Conservation (phyloP, 2,888 invertebrate genomes). For the Drosophila subquinaria region DNA sequence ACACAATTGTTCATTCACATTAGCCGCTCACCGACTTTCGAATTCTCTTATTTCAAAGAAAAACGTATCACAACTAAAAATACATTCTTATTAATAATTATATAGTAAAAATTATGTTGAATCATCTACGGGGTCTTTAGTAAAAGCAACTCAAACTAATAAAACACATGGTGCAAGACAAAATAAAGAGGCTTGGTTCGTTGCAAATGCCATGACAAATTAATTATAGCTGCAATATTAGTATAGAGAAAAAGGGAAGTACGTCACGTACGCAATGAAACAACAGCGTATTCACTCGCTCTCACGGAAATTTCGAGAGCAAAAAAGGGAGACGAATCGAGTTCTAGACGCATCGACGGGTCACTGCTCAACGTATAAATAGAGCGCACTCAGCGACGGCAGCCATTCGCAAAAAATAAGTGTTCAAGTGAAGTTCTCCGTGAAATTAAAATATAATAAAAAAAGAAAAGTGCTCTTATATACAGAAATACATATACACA, state of each 20-base stretch:
- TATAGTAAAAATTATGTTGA: not conserved
- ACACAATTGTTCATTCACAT: not conserved
- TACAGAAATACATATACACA: slow-evolving; percentile 14
- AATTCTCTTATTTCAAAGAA: slow-evolving; percentile 6
- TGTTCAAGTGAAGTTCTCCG: slow-evolving; percentile 61
- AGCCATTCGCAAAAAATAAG: slow-evolving; percentile 57
- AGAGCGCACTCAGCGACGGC: slow-evolving; percentile 19
- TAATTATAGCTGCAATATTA: not conserved
- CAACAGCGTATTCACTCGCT: slow-evolving; percentile 39
- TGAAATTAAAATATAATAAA: slow-evolving; percentile 16
- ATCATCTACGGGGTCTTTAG: not conserved
- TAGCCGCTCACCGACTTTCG: not conserved
- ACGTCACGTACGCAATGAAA: slow-evolving; percentile 13
- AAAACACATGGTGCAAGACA: not conserved
- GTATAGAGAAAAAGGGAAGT: not conserved
- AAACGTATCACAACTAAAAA: not conserved
- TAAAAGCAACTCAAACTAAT: too few relatives aligned
- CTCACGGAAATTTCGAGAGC: slow-evolving; percentile 11
- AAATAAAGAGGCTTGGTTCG: not conserved
- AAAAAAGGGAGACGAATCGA: slow-evolving; percentile 39
- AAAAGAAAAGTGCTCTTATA: slow-evolving; percentile 27
- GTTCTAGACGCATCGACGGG: slow-evolving; percentile 48
- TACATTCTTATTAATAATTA: too few relatives aligned
- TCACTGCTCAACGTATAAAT: slow-evolving; percentile 56
- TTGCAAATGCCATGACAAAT: not conserved